phyloP scores from a whole-genome alignment of 2,113 vertebrate genomes.

The Onychostoma macrolepis region DNA sequence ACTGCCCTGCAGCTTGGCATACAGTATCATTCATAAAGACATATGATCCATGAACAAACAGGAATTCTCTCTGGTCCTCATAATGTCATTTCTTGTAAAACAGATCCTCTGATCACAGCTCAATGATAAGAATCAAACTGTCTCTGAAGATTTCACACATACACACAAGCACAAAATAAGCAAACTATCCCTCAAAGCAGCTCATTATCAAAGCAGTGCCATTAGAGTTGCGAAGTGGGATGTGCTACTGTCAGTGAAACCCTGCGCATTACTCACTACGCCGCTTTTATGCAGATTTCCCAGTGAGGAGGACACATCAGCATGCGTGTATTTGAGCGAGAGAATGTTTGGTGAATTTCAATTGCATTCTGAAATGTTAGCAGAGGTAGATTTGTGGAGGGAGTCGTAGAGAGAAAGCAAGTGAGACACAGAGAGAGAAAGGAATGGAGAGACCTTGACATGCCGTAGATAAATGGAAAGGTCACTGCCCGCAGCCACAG shows the following conservation, averaged over 20 bases:
- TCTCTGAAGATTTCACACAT: slow-evolving; percentile 10
- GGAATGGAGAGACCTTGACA: slow-evolving; percentile 53
- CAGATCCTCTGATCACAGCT: slow-evolving; percentile 38
- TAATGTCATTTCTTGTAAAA: slow-evolving; percentile 40
- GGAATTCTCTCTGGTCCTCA: slow-evolving; percentile 37
- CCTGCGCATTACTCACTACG: slow-evolving; percentile 4
- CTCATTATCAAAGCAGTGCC: slow-evolving; percentile 43
- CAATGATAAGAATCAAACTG: slow-evolving; percentile 24
- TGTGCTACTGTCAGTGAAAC: slow-evolving; percentile 24
- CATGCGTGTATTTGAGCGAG: background rate
- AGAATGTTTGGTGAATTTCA: background rate
- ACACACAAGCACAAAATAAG: slow-evolving; percentile 30
- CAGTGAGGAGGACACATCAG: slow-evolving; percentile 1
- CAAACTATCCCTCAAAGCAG: slow-evolving; percentile 38
- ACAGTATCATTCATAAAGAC: slow-evolving; percentile 55
- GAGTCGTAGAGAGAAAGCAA: slow-evolving; percentile 4
- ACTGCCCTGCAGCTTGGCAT: slow-evolving; percentile 19
- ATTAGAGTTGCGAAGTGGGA: slow-evolving; percentile 41
- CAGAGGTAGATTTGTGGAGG: slow-evolving; percentile 26
- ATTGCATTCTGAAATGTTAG: slow-evolving; percentile 1
- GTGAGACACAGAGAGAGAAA: slow-evolving; percentile 26
- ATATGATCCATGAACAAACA: slow-evolving; percentile 50
- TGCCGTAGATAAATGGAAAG: slow-evolving; percentile 67
- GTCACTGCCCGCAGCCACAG: slow-evolving; percentile 58
- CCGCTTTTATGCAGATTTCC: background rate